phyloP scores from a whole-genome alignment of 2,797 vertebrate genomes.

The Cynopterus sphinx region DNA sequence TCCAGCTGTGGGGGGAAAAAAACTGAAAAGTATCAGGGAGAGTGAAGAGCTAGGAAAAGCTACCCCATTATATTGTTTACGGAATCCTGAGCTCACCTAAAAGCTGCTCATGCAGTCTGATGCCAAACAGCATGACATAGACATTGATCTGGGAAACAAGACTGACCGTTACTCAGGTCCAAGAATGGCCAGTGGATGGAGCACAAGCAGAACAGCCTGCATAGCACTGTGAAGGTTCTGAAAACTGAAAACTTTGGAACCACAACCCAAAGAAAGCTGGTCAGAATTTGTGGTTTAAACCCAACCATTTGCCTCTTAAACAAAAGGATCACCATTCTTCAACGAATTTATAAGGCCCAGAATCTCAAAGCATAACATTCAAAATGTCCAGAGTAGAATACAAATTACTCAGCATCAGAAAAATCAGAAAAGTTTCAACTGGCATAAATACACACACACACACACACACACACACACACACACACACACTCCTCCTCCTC shows the following conservation, averaged over 20 bases:
- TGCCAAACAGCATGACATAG: neutral
- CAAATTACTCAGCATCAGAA: neutral
- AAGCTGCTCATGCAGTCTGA: neutral
- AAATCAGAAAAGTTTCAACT: neutral
- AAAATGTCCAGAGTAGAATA: neutral
- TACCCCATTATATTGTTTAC: neutral
- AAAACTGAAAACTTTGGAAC: neutral
- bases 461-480: too few relatives aligned
- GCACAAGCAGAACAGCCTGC: neutral
- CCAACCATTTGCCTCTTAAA: neutral
- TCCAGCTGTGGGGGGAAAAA: neutral
- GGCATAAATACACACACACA: neutral
- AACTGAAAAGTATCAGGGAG: neutral
- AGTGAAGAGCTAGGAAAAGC: neutral
- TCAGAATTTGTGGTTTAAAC: neutral
- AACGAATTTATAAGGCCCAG: neutral
- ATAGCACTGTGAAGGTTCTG: neutral
- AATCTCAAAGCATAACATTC: neutral
- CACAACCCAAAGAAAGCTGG: neutral
- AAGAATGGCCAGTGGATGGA: neutral
- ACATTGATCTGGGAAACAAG: neutral
- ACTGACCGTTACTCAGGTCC: neutral
- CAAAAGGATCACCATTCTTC: neutral
- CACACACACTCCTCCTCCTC: too few relatives aligned
- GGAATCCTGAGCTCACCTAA: neutral